A percentile compares a stretch with the other conserved stretches of the same genome.
phyloP scores from a whole-genome alignment of 64 coral and sea anemone species.

The Montipora sp. region DNA sequence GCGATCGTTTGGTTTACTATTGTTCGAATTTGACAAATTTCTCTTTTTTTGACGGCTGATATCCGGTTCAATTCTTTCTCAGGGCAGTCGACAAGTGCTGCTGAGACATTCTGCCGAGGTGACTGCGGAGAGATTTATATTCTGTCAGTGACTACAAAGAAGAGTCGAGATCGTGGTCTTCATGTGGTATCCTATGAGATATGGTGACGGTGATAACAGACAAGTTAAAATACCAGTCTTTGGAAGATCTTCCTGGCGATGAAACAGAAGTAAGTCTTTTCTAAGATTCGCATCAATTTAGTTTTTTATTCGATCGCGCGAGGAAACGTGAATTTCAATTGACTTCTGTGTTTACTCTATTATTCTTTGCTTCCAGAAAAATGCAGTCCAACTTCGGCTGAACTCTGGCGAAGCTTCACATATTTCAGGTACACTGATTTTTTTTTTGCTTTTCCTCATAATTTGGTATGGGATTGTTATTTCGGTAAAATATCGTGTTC shows the following conservation, averaged over 20 bases:
- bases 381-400: slow-evolving; percentile 43
- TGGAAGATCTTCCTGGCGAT: slow-evolving; percentile 84
- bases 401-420: slow-evolving; percentile 4
- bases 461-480: slow-evolving; percentile 56
- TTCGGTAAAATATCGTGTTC: slow-evolving; percentile 77
- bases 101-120: slow-evolving; percentile 6
- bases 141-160: slow-evolving; percentile 65
- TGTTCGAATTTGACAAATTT: slow-evolving; percentile 52
- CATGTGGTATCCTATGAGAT: slow-evolving; percentile 33
- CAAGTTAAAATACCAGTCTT: slow-evolving; percentile 91
- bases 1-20: neutral
- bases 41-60: slow-evolving; percentile 25
- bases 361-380: slow-evolving; percentile 67
- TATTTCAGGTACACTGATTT: slow-evolving; percentile 74
- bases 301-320: slow-evolving; percentile 49
- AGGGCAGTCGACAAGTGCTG: slow-evolving; percentile 69
- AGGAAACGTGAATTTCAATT: slow-evolving; percentile 84
- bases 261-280: slow-evolving; percentile 62
- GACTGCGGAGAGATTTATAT: slow-evolving; percentile 39
- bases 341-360: slow-evolving; percentile 61
- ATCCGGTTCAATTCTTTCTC: slow-evolving; percentile 73
- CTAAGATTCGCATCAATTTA: neutral
- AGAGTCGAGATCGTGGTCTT: slow-evolving; percentile 60
- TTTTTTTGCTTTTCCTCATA: slow-evolving; percentile 8
- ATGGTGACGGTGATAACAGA: slow-evolving; percentile 93